These are phyloP conservation scores for Ruditapes philippinarum DNA, from an alignment of 1,140 invertebrate species.

Conservation along the genomic window DNA sequence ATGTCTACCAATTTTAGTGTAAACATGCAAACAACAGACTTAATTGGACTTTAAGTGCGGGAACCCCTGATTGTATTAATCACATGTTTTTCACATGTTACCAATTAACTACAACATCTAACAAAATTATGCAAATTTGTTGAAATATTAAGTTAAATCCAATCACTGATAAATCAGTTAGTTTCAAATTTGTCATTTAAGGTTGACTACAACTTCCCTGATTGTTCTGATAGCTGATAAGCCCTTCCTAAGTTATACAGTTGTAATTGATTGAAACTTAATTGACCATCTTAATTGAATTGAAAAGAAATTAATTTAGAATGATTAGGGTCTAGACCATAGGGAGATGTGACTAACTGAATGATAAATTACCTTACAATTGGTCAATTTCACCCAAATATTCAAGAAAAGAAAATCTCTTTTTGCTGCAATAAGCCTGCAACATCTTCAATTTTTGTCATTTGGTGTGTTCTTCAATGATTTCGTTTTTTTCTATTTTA, in stretches of 20 bases:
- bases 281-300: slow-evolving; percentile 64
- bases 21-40: slow-evolving; percentile 42
- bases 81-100: slow-evolving; percentile 20
- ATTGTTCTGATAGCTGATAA: slow-evolving; percentile 40
- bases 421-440: no score
- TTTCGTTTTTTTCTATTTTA: no score
- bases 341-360: slow-evolving; percentile 5
- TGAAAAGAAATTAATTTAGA: slow-evolving; percentile 62
- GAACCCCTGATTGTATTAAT: neutral
- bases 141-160: neutral
- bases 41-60: slow-evolving; percentile 1
- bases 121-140: slow-evolving; percentile 28
- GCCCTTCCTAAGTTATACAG: neutral
- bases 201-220: neutral
- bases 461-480: no score
- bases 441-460: no score
- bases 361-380: slow-evolving; percentile 47
- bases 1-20: slow-evolving; percentile 28
- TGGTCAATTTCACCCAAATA: no score
- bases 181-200: slow-evolving; percentile 5
- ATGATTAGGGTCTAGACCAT: slow-evolving; percentile 50
- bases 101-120: neutral
- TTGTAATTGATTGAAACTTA: slow-evolving; percentile 46
- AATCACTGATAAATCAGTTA: slow-evolving; percentile 43
- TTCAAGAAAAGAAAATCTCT: no score